Conservation (phyloP, 2,888 invertebrate genomes). For the Archaeoteleia sp. region DNA sequence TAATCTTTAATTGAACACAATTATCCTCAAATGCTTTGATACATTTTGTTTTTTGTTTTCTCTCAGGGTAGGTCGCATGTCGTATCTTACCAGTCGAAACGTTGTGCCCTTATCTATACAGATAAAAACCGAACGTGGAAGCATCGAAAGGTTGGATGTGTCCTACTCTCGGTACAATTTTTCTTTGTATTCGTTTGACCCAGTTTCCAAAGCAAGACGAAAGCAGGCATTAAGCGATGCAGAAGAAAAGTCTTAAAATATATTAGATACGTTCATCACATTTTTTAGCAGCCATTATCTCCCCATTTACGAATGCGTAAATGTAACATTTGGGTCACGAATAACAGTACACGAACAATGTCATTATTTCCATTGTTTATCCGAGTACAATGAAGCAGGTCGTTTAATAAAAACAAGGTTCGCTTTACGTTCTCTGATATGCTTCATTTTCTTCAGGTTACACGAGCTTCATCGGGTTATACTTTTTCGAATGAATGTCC, state of each 20-base stretch:
- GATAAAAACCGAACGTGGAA: conserved; percentile 28
- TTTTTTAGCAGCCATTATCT: conserved; percentile 2
- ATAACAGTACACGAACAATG: neutral
- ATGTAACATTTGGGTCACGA: neutral
- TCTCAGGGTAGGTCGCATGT: conserved; percentile 6
- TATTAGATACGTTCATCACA: neutral
- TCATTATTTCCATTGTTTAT: neutral
- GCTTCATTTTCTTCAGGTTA: conserved; percentile 1
- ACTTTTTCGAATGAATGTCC: conserved; percentile 1
- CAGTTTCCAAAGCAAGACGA: conserved; percentile 2
- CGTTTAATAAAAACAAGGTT: neutral
- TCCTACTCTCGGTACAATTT: conserved; percentile 2
- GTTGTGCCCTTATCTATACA: conserved; percentile 20
- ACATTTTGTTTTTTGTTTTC: neutral
- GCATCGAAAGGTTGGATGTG: conserved; percentile 17
- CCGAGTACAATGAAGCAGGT: too few species aligned
- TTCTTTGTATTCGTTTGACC: conserved; percentile 8
- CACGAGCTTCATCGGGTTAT: neutral
- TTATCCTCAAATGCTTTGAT: neutral
- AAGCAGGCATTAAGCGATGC: neutral
- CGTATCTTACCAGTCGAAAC: conserved; percentile 8
- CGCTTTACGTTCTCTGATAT: neutral
- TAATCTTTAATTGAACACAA: neutral
- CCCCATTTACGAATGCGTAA: neutral
- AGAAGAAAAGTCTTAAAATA: neutral